Percentiles rank a stretch among this genome's conserved stretches.
Evolutionary conservation across 2,113 vertebrate genomes (phyloP).

Genomic region (Petaurus breviceps): DNA sequence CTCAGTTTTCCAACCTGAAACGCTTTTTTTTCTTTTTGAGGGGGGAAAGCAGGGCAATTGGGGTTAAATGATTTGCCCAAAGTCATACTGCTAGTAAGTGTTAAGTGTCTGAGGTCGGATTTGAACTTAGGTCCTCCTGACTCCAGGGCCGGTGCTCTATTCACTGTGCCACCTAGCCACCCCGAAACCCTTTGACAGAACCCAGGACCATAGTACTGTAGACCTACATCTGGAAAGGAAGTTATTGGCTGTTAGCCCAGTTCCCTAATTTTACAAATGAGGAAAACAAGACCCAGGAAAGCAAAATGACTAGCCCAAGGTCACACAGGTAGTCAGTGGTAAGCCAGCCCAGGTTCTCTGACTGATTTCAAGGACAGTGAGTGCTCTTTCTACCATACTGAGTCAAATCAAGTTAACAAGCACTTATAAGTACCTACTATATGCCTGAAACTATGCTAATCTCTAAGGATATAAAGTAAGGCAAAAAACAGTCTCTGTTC

Average conservation of each 20-base stretch:
- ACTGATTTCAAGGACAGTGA: background rate
- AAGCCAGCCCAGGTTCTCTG: background rate
- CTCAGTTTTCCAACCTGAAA: no score
- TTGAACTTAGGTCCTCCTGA: no score
- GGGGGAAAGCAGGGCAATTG: no score
- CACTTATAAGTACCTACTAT: background rate
- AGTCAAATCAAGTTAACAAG: background rate
- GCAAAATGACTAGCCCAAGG: background rate
- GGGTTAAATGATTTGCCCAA: no score
- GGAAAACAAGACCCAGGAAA: background rate
- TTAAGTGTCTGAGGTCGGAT: no score
- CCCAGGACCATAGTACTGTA: background rate
- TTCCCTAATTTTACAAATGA: background rate
- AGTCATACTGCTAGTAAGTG: no score
- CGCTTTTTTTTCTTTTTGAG: background rate
- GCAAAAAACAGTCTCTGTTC: background rate
- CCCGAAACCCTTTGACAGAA: background rate
- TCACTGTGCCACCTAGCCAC: no score
- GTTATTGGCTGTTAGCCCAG: background rate
- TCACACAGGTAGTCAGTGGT: fast-evolving
- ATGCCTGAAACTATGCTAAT: background rate
- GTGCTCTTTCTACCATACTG: background rate
- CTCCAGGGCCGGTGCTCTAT: no score
- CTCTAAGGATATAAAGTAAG: background rate
- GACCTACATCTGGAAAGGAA: background rate